A percentile compares a stretch with the other conserved stretches of the same genome.
Conservation (phyloP, 2,888 invertebrate genomes). For the Stramonita haemastoma region DNA sequence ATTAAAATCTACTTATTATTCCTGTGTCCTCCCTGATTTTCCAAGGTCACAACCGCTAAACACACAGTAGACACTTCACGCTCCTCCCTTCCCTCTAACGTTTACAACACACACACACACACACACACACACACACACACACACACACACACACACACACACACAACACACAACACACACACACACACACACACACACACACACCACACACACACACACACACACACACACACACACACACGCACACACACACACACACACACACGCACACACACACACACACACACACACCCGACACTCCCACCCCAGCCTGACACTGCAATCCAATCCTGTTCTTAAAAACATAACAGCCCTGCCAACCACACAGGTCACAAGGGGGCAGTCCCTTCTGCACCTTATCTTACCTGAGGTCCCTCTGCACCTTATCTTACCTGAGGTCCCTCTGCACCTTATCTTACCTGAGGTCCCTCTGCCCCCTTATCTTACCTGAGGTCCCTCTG, state of each 20-base stretch:
- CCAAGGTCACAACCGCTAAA: neutral
- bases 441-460: no score
- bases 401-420: no score
- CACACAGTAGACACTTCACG: neutral
- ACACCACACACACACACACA: neutral
- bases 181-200: neutral
- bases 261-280: neutral
- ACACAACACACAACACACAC: neutral
- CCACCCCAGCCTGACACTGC: neutral
- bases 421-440: no score
- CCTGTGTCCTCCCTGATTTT: no score
- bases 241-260: neutral
- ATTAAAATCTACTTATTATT: no score
- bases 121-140: conserved; percentile 3
- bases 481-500: no score
- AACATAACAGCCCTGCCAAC: neutral
- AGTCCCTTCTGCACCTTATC: no score
- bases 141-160: neutral
- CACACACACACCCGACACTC: no score
- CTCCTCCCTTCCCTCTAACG: neutral
- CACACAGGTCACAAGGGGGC: no score
- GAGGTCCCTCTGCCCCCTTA: no score
- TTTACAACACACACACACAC: neutral
- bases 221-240: conserved; percentile 15
- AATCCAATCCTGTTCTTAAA: neutral